Percentiles rank a stretch among this genome's conserved stretches.
Conservation (phyloP, 2,797 vertebrate species). For the Silurus aristotelis region DNA sequence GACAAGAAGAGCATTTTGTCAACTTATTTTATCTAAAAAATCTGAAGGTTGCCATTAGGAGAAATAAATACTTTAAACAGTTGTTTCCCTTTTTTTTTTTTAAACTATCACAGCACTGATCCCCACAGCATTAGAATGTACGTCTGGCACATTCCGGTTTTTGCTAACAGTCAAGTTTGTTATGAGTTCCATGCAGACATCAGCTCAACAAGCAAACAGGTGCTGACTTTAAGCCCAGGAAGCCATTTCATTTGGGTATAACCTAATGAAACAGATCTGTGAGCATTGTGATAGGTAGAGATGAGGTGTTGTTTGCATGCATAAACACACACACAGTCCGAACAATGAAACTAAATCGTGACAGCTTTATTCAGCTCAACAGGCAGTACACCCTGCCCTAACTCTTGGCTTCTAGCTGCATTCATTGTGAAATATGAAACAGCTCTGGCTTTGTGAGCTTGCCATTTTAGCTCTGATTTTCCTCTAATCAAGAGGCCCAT, state of each 20-base stretch:
- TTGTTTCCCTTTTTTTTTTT: background rate
- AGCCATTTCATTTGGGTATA: conserved; percentile 59
- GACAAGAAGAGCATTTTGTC: background rate
- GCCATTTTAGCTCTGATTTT: conserved; percentile 76
- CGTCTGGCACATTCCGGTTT: conserved; percentile 70
- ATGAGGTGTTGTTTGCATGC: conserved; percentile 38
- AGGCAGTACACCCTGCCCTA: conserved; percentile 45
- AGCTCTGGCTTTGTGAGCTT: conserved; percentile 67
- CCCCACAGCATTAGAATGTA: conserved; percentile 18
- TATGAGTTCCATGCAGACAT: conserved; percentile 63
- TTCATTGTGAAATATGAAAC: conserved; percentile 70
- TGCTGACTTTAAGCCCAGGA: conserved; percentile 54
- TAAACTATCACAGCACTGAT: conserved; percentile 15
- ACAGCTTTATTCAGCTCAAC: conserved; percentile 34
- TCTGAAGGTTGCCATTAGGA: background rate
- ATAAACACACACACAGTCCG: conserved; percentile 27
- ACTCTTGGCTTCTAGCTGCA: conserved; percentile 35
- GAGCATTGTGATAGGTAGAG: conserved; percentile 37
- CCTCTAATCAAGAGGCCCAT: conserved; percentile 70
- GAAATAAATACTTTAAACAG: conserved; percentile 1
- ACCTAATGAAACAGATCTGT: conserved; percentile 57
- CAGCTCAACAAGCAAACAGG: conserved; percentile 51
- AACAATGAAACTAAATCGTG: conserved; percentile 46
- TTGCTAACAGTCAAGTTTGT: conserved; percentile 72
- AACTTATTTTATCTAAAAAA: background rate